phyloP scores from a whole-genome alignment of 2,888 invertebrate genomes.

The Ophion ellenae region DNA sequence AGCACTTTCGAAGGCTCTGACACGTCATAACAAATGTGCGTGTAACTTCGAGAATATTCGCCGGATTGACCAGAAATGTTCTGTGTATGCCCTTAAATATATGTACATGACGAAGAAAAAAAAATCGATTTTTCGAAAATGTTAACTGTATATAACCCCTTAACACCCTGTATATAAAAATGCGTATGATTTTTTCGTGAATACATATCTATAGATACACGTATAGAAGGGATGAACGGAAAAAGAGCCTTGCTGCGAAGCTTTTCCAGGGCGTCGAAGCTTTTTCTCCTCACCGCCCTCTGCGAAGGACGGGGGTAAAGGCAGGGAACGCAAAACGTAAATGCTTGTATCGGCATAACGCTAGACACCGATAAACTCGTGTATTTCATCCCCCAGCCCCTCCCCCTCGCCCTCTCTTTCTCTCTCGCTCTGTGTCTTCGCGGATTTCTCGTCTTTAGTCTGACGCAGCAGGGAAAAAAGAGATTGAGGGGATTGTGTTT shows the following conservation, averaged over 20 bases:
- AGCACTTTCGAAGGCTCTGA: too few relatives aligned
- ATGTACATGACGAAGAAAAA: too few relatives aligned
- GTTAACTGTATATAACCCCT: too few relatives aligned
- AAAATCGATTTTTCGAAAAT: too few relatives aligned
- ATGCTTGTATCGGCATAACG: conserved; percentile 44
- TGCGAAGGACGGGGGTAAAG: background rate
- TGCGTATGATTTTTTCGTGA: background rate
- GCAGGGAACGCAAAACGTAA: conserved; percentile 20
- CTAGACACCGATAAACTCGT: conserved; percentile 48
- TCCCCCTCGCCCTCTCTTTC: background rate
- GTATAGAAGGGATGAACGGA: background rate
- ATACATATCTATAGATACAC: background rate
- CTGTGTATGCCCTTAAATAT: too few relatives aligned
- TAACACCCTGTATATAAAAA: background rate
- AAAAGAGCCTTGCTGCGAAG: conserved; percentile 18
- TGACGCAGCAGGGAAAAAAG: conserved; percentile 4
- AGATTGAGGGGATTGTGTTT: background rate
- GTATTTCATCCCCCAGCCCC: conserved; percentile 29
- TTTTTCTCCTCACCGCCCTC: background rate
- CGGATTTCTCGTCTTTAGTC: background rate
- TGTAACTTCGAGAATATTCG: too few relatives aligned
- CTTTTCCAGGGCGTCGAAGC: conserved; percentile 38
- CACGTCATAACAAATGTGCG: too few relatives aligned
- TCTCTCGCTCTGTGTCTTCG: background rate
- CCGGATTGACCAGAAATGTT: too few relatives aligned